Percentiles rank a stretch among this genome's conserved stretches.
Conservation (phyloP, 1,140 invertebrate genomes). For the Antheraea pernyi region DNA sequence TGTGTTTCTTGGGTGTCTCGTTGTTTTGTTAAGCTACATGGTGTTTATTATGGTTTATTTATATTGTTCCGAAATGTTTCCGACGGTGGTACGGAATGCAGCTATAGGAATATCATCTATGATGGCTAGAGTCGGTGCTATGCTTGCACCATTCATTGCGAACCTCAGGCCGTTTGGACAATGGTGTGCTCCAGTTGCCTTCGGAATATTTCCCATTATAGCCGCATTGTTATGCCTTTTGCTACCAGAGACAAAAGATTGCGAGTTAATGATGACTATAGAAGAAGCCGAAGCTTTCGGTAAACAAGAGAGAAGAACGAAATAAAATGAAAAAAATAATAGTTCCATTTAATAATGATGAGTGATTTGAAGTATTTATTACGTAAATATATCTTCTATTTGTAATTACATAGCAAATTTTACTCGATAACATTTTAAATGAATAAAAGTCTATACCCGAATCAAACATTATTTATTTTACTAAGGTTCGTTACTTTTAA, state of each 20-base stretch:
- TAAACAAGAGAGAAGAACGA: conserved; percentile 43
- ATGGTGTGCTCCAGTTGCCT: conserved; percentile 85
- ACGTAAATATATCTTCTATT: neutral
- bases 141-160: conserved; percentile 82
- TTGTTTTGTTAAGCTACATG: conserved; percentile 83
- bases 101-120: conserved; percentile 84
- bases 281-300: conserved; percentile 87
- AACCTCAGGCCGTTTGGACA: conserved; percentile 62
- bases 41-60: conserved; percentile 84
- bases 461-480: no score
- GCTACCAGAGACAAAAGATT: conserved; percentile 88
- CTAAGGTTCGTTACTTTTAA: no score
- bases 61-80: conserved; percentile 85
- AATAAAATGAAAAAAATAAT: neutral
- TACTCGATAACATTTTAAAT: no score
- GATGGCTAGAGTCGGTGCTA: conserved; percentile 83
- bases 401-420: no score
- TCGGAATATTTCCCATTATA: conserved; percentile 83
- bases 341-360: neutral
- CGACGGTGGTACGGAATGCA: conserved; percentile 84
- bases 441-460: no score
- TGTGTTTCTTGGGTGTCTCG: conserved; percentile 81
- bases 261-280: conserved; percentile 86
- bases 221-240: conserved; percentile 83
- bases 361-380: neutral